These are phyloP conservation scores for Phyllostomus hastatus DNA, from an alignment of 2,113 vertebrate genomes.

Conservation along the genomic window DNA sequence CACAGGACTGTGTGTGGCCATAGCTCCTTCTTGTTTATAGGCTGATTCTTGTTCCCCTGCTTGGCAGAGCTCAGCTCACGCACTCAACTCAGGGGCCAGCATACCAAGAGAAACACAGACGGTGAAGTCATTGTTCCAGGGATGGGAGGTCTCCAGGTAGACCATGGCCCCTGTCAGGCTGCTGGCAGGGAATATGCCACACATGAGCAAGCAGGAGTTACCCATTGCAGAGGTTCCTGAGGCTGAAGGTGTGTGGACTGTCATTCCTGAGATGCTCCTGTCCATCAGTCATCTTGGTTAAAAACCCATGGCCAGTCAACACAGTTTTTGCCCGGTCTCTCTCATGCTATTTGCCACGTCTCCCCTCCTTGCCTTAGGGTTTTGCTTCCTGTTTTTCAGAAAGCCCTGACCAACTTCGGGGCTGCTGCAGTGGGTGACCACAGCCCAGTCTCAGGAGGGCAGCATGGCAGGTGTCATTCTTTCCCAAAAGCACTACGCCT, in stretches of 20 bases:
- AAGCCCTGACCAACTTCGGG: not conserved
- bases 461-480: not conserved
- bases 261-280: not conserved
- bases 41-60: not conserved
- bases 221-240: not conserved
- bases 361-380: not conserved
- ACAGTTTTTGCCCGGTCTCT: not conserved
- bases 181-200: not conserved
- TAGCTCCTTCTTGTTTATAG: not conserved
- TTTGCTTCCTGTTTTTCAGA: not conserved
- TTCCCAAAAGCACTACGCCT: not conserved
- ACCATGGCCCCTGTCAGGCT: not conserved
- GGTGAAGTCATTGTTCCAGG: not conserved
- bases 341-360: not conserved
- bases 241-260: no score
- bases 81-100: not conserved
- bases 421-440: not conserved
- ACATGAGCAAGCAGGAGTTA: not conserved
- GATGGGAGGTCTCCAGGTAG: not conserved
- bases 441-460: not conserved
- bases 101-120: not conserved
- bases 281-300: no score
- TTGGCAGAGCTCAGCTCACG: not conserved
- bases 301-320: not conserved
- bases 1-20: accelerated